Evolutionary conservation across 30 jellyfish, hydroid and myxozoan species (phyloP).

Genomic region (Catostylus mosaicus): DNA sequence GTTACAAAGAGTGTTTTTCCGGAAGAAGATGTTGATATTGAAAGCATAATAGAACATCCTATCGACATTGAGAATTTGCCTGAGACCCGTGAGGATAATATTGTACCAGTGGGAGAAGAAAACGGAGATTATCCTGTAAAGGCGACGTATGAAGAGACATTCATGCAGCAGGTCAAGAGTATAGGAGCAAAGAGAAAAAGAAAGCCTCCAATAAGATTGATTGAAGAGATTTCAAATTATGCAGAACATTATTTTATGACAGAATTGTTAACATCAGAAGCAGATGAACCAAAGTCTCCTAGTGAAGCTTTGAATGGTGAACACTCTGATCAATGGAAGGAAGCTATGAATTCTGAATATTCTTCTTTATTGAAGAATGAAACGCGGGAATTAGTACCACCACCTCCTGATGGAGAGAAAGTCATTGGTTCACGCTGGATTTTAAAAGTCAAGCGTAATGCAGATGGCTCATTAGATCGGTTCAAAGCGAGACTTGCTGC

Average conservation of each 20-base stretch:
- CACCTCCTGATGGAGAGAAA: slow-evolving; percentile 8
- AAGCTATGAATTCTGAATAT: slow-evolving; percentile 28
- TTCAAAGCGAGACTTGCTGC: slow-evolving; percentile 50
- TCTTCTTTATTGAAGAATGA: slow-evolving; percentile 27
- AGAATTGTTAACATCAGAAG: slow-evolving; percentile 21
- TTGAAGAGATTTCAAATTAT: slow-evolving; percentile 9
- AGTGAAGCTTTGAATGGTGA: slow-evolving; percentile 32
- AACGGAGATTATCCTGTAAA: slow-evolving; percentile 33
- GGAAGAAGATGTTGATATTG: slow-evolving; percentile 33
- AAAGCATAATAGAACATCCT: slow-evolving; percentile 17
- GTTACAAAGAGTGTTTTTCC: background rate
- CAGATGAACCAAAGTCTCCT: slow-evolving; percentile 28
- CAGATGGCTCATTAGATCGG: slow-evolving; percentile 40
- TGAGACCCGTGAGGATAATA: slow-evolving; percentile 24
- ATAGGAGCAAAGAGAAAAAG: slow-evolving; percentile 46
- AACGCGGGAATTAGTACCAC: slow-evolving; percentile 47
- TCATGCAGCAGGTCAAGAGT: slow-evolving; percentile 54
- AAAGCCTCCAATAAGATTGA: slow-evolving; percentile 48
- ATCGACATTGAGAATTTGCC: slow-evolving; percentile 10
- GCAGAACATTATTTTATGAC: slow-evolving; percentile 17
- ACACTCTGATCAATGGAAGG: slow-evolving; percentile 30
- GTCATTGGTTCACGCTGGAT: slow-evolving; percentile 43
- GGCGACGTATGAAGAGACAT: slow-evolving; percentile 51
- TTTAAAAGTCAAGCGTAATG: slow-evolving; percentile 32
- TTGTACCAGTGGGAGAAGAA: slow-evolving; percentile 57